These are phyloP conservation scores for Cyrtodaria siliqua DNA, from an alignment of 2,888 invertebrate species.

Conservation along the genomic window DNA sequence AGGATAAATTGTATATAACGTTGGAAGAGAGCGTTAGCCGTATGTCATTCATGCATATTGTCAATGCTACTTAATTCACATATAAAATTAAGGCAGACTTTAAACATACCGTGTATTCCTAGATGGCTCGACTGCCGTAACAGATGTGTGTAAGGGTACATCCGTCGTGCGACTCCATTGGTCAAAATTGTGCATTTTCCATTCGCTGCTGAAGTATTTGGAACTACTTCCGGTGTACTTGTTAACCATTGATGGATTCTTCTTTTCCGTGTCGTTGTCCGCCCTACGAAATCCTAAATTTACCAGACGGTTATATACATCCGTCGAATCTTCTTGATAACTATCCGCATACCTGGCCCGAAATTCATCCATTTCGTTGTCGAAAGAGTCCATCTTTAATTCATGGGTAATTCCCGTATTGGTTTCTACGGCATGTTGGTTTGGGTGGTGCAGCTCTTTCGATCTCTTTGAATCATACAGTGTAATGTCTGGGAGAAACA, in stretches of 20 bases:
- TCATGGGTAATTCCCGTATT: neutral
- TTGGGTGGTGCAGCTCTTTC: slow-evolving; percentile 6
- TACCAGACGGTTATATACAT: slow-evolving; percentile 48
- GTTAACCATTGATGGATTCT: neutral
- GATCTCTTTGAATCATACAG: slow-evolving; percentile 11
- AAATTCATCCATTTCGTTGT: slow-evolving; percentile 14
- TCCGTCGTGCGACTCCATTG: slow-evolving; percentile 42
- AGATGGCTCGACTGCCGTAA: neutral
- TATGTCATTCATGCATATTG: too few species aligned
- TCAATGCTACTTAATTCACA: too few species aligned
- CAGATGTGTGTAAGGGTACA: neutral
- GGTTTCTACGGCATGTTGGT: neutral
- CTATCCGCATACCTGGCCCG: slow-evolving; percentile 5
- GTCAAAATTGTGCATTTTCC: slow-evolving; percentile 42
- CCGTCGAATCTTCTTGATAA: slow-evolving; percentile 6
- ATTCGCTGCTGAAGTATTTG: slow-evolving; percentile 23
- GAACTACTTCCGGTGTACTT: neutral
- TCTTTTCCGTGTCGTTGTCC: slow-evolving; percentile 12
- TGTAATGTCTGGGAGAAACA: slow-evolving; percentile 23
- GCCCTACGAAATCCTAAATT: slow-evolving; percentile 49
- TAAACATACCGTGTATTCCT: neutral
- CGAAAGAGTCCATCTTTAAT: neutral
- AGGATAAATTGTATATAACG: too few species aligned
- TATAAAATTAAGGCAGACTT: too few species aligned
- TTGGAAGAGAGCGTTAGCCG: too few species aligned